phyloP scores from a whole-genome alignment of 2,113 vertebrate species.

The Cynocephalus volans region DNA sequence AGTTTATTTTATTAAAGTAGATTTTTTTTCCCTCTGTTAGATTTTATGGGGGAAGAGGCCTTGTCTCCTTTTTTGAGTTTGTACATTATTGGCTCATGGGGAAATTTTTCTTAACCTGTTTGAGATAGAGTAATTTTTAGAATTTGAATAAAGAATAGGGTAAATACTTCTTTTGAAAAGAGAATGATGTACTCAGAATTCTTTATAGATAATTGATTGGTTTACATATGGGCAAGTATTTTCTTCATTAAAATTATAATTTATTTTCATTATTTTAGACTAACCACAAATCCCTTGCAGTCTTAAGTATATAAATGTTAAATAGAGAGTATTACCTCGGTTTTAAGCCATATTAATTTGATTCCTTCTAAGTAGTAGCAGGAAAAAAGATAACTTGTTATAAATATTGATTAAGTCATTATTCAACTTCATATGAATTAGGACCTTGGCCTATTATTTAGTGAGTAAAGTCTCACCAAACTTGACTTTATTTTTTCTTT shows the following conservation, averaged over 20 bases:
- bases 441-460: neutral
- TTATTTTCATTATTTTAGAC: slow-evolving; percentile 60
- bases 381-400: neutral
- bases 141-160: slow-evolving; percentile 1
- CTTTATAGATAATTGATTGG: slow-evolving; percentile 13
- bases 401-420: slow-evolving; percentile 19
- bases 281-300: neutral
- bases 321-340: slow-evolving; percentile 8
- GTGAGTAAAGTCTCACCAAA: slow-evolving; percentile 48
- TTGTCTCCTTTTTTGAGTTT: slow-evolving; percentile 31
- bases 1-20: slow-evolving; percentile 62
- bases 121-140: slow-evolving; percentile 43
- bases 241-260: slow-evolving; percentile 50
- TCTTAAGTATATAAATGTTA: slow-evolving; percentile 32
- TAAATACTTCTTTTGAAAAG: neutral
- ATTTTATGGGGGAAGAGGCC: neutral
- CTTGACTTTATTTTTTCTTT: slow-evolving; percentile 32
- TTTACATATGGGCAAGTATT: neutral
- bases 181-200: neutral
- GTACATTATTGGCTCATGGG: neutral
- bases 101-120: slow-evolving; percentile 19
- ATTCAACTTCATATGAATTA: slow-evolving; percentile 50
- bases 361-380: neutral
- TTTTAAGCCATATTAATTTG: slow-evolving; percentile 41
- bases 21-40: neutral